Base-by-base conservation (phyloP, 1,140 invertebrate species). In the Hesperophylax magnus region DNA sequence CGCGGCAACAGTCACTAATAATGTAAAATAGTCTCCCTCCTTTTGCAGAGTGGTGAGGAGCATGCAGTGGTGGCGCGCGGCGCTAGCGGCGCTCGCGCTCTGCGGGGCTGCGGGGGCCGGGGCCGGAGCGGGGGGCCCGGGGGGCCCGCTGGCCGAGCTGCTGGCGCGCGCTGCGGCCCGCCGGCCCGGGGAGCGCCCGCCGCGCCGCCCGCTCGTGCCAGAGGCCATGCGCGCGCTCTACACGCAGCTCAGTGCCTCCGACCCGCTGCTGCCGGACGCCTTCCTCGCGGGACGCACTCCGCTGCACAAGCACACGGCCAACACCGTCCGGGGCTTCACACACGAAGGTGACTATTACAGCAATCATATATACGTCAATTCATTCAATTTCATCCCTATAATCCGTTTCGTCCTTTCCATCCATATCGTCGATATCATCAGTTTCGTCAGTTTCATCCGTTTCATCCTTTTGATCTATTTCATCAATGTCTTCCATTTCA, bases 311-410 rank as follows among this genome's bases (percentile, higher is more conserved):
- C 90, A 92, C 79, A 92, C 92, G 76, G 95, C 96, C 79, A 97
- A 97, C 89, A 97, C 96, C 54, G 94, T 97, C 53, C 91, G 96
- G 83, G 96, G 95, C 88, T 97, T 96, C 90, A 91, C 93, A 84
- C 96, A 97, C 90, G 89, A 92, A 89, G 94, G 95, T 96, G 17
- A 67, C 34, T 27, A 67, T 22, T n/a, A n/a, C n/a, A n/a, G n/a
- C n/a, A n/a, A n/a, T n/a, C n/a, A n/a, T n/a, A n/a, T n/a, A n/a
- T n/a, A n/a, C n/a, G n/a, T n/a, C n/a, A n/a, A n/a, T n/a, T n/a
- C n/a, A n/a, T n/a, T n/a, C n/a, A n/a, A n/a, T n/a, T n/a, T n/a
- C n/a, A n/a, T n/a, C n/a, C n/a, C n/a, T n/a, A n/a, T n/a, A n/a
- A n/a, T n/a, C n/a, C n/a, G n/a, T n/a, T n/a, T n/a, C n/a, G n/a